phyloP scores from a whole-genome alignment of 2,113 vertebrate species.

The Okapia johnstoni region DNA sequence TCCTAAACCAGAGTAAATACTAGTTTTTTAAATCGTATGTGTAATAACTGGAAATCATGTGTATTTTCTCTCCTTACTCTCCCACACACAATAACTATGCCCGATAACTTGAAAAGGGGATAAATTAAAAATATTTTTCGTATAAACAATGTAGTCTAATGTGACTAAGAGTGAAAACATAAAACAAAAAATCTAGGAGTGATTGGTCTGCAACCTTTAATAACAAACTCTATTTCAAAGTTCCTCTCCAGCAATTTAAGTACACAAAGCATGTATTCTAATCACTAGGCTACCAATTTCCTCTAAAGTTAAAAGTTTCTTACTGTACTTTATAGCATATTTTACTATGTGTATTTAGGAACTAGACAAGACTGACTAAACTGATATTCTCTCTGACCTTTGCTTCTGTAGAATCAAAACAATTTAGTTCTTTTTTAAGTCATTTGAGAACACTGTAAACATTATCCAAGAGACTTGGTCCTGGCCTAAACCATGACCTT shows the following conservation, averaged over 20 bases:
- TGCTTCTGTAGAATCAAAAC: slow-evolving; percentile 76
- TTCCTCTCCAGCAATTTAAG: slow-evolving; percentile 26
- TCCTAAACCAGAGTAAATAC: not conserved
- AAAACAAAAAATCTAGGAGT: not conserved
- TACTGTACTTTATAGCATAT: slow-evolving; percentile 58
- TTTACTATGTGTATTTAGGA: slow-evolving; percentile 61
- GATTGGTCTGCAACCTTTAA: not conserved
- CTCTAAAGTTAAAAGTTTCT: slow-evolving; percentile 57
- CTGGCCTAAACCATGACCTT: slow-evolving; percentile 79
- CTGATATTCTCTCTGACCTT: slow-evolving; percentile 79
- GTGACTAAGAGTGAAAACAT: not conserved
- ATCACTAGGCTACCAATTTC: slow-evolving; percentile 12
- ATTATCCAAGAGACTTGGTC: slow-evolving; percentile 75
- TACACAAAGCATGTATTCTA: slow-evolving; percentile 31
- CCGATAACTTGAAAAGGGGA: not conserved
- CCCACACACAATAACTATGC: not conserved
- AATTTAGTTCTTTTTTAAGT: slow-evolving; percentile 81
- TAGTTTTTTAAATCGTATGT: not conserved
- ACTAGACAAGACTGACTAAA: slow-evolving; percentile 71
- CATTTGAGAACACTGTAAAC: slow-evolving; percentile 80
- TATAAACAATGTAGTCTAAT: not conserved
- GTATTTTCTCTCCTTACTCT: not conserved
- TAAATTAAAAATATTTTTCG: not conserved
- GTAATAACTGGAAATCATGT: not conserved
- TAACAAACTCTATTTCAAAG: slow-evolving; percentile 31